Percentiles rank a stretch among this genome's conserved stretches.
Conservation (phyloP, 2,888 invertebrate genomes). For the Caenorhabditis uteleia region DNA sequence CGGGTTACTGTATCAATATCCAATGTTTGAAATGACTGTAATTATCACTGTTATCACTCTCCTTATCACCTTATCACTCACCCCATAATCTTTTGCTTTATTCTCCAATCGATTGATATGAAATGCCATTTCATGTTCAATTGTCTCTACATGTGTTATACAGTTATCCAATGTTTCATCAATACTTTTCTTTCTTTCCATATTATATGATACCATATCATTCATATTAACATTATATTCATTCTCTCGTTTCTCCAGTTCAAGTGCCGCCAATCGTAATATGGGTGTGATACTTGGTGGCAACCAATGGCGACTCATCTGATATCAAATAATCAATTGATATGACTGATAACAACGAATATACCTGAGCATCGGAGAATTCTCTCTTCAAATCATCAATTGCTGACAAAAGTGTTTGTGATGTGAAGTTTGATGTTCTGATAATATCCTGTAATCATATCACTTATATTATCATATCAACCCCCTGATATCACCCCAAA, state of each 20-base stretch:
- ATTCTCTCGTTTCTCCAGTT: slow-evolving; percentile 25
- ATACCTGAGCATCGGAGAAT: slow-evolving; percentile 47
- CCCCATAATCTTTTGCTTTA: slow-evolving; percentile 23
- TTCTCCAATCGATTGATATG: slow-evolving; percentile 11
- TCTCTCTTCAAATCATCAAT: slow-evolving; percentile 55
- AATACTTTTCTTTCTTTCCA: slow-evolving; percentile 6
- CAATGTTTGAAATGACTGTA: slow-evolving; percentile 9
- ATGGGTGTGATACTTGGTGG: slow-evolving; percentile 57
- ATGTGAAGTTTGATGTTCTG: slow-evolving; percentile 27
- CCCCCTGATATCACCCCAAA: slow-evolving; percentile 32
- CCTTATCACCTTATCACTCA: slow-evolving; percentile 13
- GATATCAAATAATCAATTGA: neutral
- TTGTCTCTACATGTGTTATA: neutral
- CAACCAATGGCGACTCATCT: slow-evolving; percentile 60
- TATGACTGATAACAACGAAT: neutral
- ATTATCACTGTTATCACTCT: neutral
- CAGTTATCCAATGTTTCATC: slow-evolving; percentile 20
- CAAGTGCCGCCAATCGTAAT: slow-evolving; percentile 36
- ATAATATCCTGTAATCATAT: slow-evolving; percentile 36
- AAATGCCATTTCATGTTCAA: slow-evolving; percentile 7
- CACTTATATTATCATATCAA: too few relatives aligned
- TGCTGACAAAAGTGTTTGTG: slow-evolving; percentile 46
- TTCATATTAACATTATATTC: neutral
- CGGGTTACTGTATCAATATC: slow-evolving; percentile 16
- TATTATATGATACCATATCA: neutral